These are phyloP conservation scores for Heliothis virescens DNA, from an alignment of 1,140 invertebrate species.

Conservation along the genomic window DNA sequence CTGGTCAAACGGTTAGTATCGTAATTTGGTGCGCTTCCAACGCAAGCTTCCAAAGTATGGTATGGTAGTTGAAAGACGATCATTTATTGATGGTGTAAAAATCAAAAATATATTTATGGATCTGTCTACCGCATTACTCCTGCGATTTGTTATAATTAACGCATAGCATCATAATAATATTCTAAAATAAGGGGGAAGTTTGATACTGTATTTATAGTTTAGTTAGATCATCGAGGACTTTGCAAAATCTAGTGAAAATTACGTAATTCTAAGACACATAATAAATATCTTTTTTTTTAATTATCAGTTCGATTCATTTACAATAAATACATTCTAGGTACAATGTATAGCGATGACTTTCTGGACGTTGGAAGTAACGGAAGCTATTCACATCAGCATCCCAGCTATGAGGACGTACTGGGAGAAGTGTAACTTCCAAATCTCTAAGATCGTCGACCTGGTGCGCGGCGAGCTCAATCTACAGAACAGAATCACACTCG, in stretches of 20 bases:
- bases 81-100: neutral
- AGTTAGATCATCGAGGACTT: too few relatives aligned
- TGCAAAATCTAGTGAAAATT: too few relatives aligned
- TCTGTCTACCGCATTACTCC: too few relatives aligned
- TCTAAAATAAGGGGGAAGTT: too few relatives aligned
- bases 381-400: constrained; percentile 88
- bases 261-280: too few relatives aligned
- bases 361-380: constrained; percentile 96
- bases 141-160: too few relatives aligned
- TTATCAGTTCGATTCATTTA: too few relatives aligned
- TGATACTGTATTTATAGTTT: too few relatives aligned
- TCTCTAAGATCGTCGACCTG: constrained; percentile 93
- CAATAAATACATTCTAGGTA: constrained; percentile 79
- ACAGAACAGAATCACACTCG: constrained; percentile 96
- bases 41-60: neutral
- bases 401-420: constrained; percentile 86
- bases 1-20: constrained; percentile 91
- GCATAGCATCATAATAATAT: too few relatives aligned
- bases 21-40: neutral
- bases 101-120: too few relatives aligned
- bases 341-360: constrained; percentile 95
- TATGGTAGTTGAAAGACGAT: neutral
- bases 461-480: constrained; percentile 94
- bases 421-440: constrained; percentile 89
- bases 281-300: too few relatives aligned